Evolutionary conservation across 2,797 vertebrate species (phyloP).

Genomic region (Psittacula echo): DNA sequence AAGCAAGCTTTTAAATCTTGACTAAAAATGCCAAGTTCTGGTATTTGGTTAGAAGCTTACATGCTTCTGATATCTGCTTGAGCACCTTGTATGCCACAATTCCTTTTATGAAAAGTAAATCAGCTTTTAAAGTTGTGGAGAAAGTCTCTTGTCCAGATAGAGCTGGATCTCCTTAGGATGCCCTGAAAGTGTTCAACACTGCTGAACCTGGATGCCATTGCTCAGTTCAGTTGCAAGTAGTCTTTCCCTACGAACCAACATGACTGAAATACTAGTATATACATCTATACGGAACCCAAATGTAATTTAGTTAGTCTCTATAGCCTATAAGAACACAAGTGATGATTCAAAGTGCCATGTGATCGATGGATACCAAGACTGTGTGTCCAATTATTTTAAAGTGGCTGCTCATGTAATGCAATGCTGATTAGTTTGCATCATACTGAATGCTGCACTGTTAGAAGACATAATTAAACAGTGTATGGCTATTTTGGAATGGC

Average conservation of each 20-base stretch:
- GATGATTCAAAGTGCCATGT: not conserved
- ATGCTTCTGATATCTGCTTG: not conserved
- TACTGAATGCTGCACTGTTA: not conserved
- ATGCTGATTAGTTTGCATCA: not conserved
- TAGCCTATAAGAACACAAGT: not conserved
- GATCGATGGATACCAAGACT: not conserved
- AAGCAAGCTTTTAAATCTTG: not conserved
- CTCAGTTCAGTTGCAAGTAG: not conserved
- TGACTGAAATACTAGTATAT: not conserved
- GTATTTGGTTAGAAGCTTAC: not conserved
- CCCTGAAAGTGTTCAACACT: not conserved
- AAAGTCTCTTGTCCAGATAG: not conserved
- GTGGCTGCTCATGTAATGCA: not conserved
- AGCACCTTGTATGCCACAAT: not conserved
- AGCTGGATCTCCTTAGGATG: not conserved
- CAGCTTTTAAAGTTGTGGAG: not conserved
- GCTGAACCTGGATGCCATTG: not conserved
- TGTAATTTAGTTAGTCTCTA: not conserved
- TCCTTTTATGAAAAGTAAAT: not conserved
- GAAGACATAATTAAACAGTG: not conserved
- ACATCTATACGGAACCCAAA: not conserved
- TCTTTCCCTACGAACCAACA: not conserved
- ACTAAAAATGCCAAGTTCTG: not conserved
- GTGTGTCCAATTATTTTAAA: not conserved
- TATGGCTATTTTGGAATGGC: not conserved